Evolutionary conservation across 1,140 invertebrate species (phyloP).

Genomic region (Euwallacea similis): DNA sequence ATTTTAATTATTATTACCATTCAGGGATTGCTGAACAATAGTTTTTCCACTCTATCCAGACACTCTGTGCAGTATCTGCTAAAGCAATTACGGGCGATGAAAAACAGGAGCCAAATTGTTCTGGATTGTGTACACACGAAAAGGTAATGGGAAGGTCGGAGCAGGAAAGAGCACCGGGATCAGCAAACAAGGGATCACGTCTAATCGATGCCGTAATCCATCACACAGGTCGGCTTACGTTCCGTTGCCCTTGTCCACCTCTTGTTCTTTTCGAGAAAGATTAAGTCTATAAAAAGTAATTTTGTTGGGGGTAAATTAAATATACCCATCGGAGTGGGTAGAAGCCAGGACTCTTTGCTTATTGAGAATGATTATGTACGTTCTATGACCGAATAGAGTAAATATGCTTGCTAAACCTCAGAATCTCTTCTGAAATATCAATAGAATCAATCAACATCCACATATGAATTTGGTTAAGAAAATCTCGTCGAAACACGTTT

Average conservation of each 20-base stretch:
- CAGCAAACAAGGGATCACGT: conserved; percentile 48
- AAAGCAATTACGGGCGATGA: conserved; percentile 34
- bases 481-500: too few species aligned
- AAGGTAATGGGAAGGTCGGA: conserved; percentile 41
- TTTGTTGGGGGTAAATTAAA: neutral
- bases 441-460: too few species aligned
- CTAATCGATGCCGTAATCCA: conserved; percentile 55
- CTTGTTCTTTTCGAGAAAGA: conserved; percentile 29
- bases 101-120: conserved; percentile 36
- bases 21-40: too few species aligned
- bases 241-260: conserved; percentile 32
- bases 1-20: too few species aligned
- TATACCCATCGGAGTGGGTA: neutral
- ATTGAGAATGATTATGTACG: too few species aligned
- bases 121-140: conserved; percentile 41
- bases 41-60: too few species aligned
- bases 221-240: conserved; percentile 51
- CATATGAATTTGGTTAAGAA: too few species aligned
- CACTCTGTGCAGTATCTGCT: conserved; percentile 2
- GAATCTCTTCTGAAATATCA: too few species aligned
- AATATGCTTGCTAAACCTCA: too few species aligned
- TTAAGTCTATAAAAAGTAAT: conserved; percentile 21
- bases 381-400: too few species aligned
- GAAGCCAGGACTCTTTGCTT: too few species aligned
- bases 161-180: conserved; percentile 34